Evolutionary conservation across 2,797 vertebrate species (phyloP), one percentile per base, ranked within the genome.

Genomic region (Clarias fuscus): DNA sequence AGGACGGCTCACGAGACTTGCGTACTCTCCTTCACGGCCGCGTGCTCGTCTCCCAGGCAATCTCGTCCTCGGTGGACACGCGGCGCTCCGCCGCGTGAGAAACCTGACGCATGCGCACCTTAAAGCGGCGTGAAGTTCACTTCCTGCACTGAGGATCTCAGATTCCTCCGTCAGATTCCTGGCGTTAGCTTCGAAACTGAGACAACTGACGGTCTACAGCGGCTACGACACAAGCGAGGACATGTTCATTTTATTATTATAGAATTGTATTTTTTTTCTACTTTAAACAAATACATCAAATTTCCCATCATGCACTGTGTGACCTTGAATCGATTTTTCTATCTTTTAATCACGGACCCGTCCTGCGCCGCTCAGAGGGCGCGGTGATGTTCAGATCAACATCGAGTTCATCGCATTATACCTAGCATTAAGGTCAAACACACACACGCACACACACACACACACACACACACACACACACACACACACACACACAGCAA

Each of bases 301-400:
- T 22, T 43, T 43, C 37, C 37, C 81, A 79, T 59, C 53, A 71
- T 71, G 82, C 67, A 22, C 33, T 24, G 24, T 15, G 37, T 86
- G 80, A 75, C 62, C 71, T 79, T 61, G 68, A 86, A 56, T 40
- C 37, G 73, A 83, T 79, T 75, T 79, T 85, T 61, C 73, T 83
- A 84, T 83, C 86, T 88, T 88, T 86, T 84, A 88, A 83, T 85
- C 80, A 72, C 53, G 43, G 84, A 86, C 80, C 73, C 65, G n/a
- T 68, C 61, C 64, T 76, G 72, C 10, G 59, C 8, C 48, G 61
- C 43, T 67, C 43, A 67, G 70, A 75, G 30, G 30, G n/a, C 67
- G 30, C 48, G 30, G 53, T 78, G 59, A 75, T 22, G n/a, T 70
- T 73, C 8, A 58, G 53, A 68, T 86, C 81, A 56, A 81, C 37